Evolutionary conservation across 1,140 invertebrate genomes (phyloP), one percentile per base, ranked within the genome.

Genomic region (Pseudomyrmex pallidus): DNA sequence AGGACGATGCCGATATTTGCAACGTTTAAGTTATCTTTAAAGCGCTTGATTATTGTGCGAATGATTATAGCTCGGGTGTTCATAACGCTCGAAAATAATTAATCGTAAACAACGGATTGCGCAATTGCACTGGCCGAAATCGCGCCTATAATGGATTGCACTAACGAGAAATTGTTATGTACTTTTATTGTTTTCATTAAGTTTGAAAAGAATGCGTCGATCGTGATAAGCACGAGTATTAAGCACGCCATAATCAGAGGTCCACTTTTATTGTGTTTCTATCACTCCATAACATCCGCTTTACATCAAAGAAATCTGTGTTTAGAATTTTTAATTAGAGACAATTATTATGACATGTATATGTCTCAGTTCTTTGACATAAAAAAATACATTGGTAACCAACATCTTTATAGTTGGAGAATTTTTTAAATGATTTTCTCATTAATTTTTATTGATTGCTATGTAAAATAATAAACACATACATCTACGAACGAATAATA

Each of bases 121-220:
- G 12, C 54, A 78, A 78, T 78, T 17, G 44, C 44, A 59, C 25
- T 17, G 52, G 15, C 44, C 15, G 35, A n/a, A 57, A 78, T 57
- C 66, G 20, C 22, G 12, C 2, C 2, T 72, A 59, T 80, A 80
- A 80, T 70, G 8, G 15, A 70, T 72, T 22, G 66, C 56, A 4
- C n/a, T 80, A 80, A 80, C 76, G 66, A 80, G 44, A 22, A 80
- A 80, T 80, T 80, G 76, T 80, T 72, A 72, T n/a, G 76, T 25
- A 61, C 44, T 72, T 72, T 80, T 80, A 80, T 72, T 50, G 56
- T 80, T 80, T 80, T 13, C 35, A 80, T 80, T 80, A 80, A 80
- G 46, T 72, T 50, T 50, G n/a, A 80, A 80, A 80, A 80, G 70
- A 80, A 80, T 61, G 7, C 10, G 12, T 10, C 10, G 2, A 3